These are phyloP conservation scores for Diplogasteroides magnus DNA, from an alignment of 1,140 invertebrate species.

Conservation along the genomic window DNA sequence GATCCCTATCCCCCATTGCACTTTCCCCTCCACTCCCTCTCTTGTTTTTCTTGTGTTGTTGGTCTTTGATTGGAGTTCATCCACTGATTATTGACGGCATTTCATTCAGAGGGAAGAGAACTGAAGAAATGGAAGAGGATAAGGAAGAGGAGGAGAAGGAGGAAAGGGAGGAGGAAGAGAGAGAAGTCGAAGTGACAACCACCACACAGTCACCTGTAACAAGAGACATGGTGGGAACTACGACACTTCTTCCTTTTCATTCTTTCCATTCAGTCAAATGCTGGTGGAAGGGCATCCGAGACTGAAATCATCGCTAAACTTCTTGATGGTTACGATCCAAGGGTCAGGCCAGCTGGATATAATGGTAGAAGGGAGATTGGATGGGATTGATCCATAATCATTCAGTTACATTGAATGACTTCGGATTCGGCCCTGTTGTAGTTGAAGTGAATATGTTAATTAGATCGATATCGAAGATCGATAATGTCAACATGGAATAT, in stretches of 20 bases:
- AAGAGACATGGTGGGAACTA: not conserved
- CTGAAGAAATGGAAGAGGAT: no score
- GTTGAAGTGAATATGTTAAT: constrained; percentile 80
- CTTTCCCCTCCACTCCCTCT: no score
- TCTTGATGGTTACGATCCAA: not conserved
- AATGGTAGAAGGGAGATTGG: not conserved
- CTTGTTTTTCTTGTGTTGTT: no score
- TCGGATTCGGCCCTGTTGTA: constrained; percentile 59
- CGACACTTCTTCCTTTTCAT: not conserved
- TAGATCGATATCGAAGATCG: constrained; percentile 69
- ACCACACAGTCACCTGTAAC: not conserved
- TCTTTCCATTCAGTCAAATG: no score
- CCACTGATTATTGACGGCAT: no score
- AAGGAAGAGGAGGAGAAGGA: no score
- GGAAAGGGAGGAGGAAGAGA: no score
- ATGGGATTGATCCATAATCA: not conserved
- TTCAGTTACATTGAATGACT: not conserved
- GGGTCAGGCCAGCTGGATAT: not conserved
- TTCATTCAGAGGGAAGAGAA: no score
- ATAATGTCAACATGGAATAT: constrained; percentile 86
- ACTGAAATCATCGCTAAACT: not conserved
- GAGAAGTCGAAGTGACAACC: no score
- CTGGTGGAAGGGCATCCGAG: not conserved
- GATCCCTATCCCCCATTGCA: no score
- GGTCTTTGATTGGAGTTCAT: no score